Base-by-base conservation (phyloP, 2,797 vertebrate genomes). In the Gallinago solitaria region DNA sequence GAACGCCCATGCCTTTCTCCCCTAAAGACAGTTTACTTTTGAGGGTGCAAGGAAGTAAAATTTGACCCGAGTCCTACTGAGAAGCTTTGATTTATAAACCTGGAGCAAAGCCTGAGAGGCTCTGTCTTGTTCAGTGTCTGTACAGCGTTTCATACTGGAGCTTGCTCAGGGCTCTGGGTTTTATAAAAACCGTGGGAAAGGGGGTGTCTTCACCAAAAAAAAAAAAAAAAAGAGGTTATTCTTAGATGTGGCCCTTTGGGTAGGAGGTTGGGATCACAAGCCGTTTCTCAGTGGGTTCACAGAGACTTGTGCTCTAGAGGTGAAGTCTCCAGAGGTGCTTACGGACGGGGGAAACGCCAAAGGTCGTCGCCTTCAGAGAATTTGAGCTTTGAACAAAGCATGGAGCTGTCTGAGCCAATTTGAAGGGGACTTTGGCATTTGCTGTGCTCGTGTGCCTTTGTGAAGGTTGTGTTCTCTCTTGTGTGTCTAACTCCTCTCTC, bases 301-400 rank as follows among this genome's bases (percentile, higher is more conserved):
- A 28, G 20, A 25, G 78, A 2, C n/a, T 45, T 45, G 9, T 19
- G 87, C 81, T 69, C 4, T 1, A 27, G 54, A 73, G 54, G 32
- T 48, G 82, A 90, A 45, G 53, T 48, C 76, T 57, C 37, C 64
- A 75, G 68, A 69, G 59, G 75, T 28, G 21, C 64, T 87, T 20
- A 3, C 16, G 67, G 75, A 30, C 2, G 33, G 50, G 41, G 33
- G 27, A 53, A 39, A 53, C 68, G 37, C 63, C 82, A 71, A 56
- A 90, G 88, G 43, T 81, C 12, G 1, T 81, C 0, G 3, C 50
- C 32, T 51, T 43, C 0, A 0, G 83, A 79, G 75, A 48, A 56
- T 74, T 30, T 91, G 82, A 90, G 88, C 88, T 93, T 91, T 85
- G 79, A 53, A 45, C 94, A 79, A 89, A 91, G 74, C 48, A 0